Evolutionary conservation across 2,888 invertebrate species (phyloP).

Genomic region (Pseudeuparius sepicola): DNA sequence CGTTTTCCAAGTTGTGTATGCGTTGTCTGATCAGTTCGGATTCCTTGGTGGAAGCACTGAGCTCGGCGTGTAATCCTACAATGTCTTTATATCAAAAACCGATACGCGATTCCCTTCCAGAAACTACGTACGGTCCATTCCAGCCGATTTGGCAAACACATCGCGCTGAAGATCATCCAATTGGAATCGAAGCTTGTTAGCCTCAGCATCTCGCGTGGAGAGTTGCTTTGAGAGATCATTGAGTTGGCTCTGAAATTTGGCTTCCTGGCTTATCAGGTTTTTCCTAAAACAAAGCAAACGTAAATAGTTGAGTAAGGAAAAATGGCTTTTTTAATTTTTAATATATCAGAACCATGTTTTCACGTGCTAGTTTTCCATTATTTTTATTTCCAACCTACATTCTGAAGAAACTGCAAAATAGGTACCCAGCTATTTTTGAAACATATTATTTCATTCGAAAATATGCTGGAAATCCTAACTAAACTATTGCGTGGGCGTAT

Average conservation of each 20-base stretch:
- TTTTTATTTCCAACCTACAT: too few species aligned
- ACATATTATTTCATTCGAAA: too few species aligned
- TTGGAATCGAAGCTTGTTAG: constrained; percentile 45
- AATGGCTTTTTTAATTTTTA: too few species aligned
- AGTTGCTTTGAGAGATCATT: constrained; percentile 49
- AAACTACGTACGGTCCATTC: constrained; percentile 54
- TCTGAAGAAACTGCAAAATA: too few species aligned
- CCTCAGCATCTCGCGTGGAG: constrained; percentile 46
- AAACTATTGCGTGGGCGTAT: too few species aligned
- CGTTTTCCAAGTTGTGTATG: constrained; percentile 51
- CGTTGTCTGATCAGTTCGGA: constrained; percentile 51
- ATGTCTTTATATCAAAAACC: too few species aligned
- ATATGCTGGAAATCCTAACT: too few species aligned
- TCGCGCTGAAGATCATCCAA: constrained; percentile 50
- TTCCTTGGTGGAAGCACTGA: constrained; percentile 57
- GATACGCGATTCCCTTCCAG: too few species aligned
- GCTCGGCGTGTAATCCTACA: constrained; percentile 52
- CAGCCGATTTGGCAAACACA: constrained; percentile 50
- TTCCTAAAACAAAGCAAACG: constrained; percentile 44
- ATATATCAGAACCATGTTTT: too few species aligned
- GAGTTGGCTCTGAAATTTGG: constrained; percentile 49
- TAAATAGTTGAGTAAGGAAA: too few species aligned
- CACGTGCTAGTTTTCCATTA: too few species aligned
- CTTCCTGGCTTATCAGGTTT: constrained; percentile 50
- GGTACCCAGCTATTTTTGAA: too few species aligned